Evolutionary conservation across 2,888 invertebrate species (phyloP), one percentile per base, ranked within the genome.

Genomic region (Xanthorhoe spadicearia): DNA sequence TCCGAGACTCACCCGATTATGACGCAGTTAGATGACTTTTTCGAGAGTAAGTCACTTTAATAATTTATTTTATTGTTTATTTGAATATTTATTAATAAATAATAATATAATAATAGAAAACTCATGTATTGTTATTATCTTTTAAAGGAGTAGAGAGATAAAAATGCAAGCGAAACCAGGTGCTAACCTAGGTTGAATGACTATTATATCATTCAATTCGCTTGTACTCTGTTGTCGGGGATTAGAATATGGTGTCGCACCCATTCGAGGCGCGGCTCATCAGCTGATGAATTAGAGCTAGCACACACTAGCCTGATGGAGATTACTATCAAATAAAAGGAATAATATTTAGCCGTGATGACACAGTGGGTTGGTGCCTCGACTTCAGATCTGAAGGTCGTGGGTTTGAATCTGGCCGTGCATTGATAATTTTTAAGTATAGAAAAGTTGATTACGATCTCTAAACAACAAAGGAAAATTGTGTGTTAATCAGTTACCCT

Each of bases 1-100:
- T 90, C 93, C 0, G 87, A 91, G 13, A 83, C 92, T 8, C 74
- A 90, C 0, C 84, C 83, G 7, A 96, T 95, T 91, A 86, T 94
- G 0, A 62, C 85, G 0, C 85, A 94, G 46, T 79, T 96, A 10
- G 86, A 94, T 0, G 69, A 83, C 0, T 89, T 90, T 65, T 73
- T 89, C 15, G 58, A 67, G 51, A 69, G 92, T 92, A 68, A 82
- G 87, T 52, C 23, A 23, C 4, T 23, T n/a, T n/a, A n/a, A n/a
- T n/a, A n/a, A n/a, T n/a, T n/a, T n/a, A n/a, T n/a, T n/a, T n/a
- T n/a, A n/a, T n/a, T n/a, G n/a, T n/a, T n/a, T n/a, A n/a, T n/a
- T n/a, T n/a, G n/a, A n/a, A n/a, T n/a, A n/a, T n/a, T n/a, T n/a
- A n/a, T n/a, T n/a, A n/a, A n/a, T n/a, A n/a, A n/a, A n/a, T n/a